Evolutionary conservation across 2,888 invertebrate genomes (phyloP), one percentile per base, ranked within the genome.

Genomic region (Apodemia duryi): DNA sequence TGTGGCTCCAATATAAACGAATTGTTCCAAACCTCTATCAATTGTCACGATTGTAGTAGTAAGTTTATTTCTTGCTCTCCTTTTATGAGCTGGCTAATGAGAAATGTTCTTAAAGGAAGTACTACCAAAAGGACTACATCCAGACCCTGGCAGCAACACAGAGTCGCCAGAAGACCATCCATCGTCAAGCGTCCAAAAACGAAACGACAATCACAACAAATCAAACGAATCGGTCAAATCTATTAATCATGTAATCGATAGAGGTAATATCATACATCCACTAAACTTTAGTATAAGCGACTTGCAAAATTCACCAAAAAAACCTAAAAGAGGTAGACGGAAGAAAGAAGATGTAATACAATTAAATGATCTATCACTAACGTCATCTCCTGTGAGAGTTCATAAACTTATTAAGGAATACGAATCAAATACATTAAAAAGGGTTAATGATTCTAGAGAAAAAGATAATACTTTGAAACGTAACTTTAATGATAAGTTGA

Each of bases 371-470:
- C 74, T 92, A n/a, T 84, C 81, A 13, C 71, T 86, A 11, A 85
- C 82, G 0, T 81, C 84, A 70, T 87, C 91, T 9, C 90, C 90
- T 13, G 81, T 86, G 0, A 83, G 80, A 76, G 84, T 90, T 0
- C 88, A 88, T 65, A 84, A 84, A 68, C 82, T 80, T 69, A 83
- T 84, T 35, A 83, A 77, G 67, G 77, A 72, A 70, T 79, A 72
- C 65, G 83, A 87, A 70, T 74, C 84, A 5, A 86, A 85, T 1
- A 92, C 91, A 0, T 70, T 91, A 54, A 95, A 95, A 77, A 94
- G 95, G 75, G 94, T 95, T 63, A 95, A 94, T 1, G 93, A 91
- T 68, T 92, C 93, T 0, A 94, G 95, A 73, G 95, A 95, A 77
- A 94, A 94, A 0, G 94, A 94, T 21, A 93, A 91, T 67, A 86